Evolutionary conservation across 2,888 invertebrate genomes (phyloP).

Genomic region (Gibbula magus): DNA sequence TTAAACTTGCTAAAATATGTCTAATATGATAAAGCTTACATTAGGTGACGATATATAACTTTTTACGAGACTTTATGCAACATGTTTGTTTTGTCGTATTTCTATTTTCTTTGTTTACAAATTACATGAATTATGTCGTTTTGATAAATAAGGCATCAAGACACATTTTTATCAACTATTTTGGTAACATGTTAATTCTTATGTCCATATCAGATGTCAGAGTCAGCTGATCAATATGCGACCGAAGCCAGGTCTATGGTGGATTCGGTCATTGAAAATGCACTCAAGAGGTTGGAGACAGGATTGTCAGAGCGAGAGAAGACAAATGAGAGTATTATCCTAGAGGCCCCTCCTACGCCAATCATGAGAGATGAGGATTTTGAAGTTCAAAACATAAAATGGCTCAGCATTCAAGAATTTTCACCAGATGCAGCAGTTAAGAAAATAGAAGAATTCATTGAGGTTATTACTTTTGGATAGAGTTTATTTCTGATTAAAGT

Average conservation of each 20-base stretch:
- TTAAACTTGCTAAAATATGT: too few species aligned
- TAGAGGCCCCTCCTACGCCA: slow-evolving; percentile 51
- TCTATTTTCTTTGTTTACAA: too few species aligned
- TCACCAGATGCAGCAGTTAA: slow-evolving; percentile 63
- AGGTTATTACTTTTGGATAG: too few species aligned
- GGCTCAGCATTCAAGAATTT: slow-evolving; percentile 72
- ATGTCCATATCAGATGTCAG: slow-evolving; percentile 17
- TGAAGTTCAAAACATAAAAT: slow-evolving; percentile 70
- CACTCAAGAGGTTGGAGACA: slow-evolving; percentile 66
- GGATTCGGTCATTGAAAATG: slow-evolving; percentile 67
- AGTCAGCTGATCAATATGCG: slow-evolving; percentile 51
- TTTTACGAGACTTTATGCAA: too few species aligned
- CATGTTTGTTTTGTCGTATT: too few species aligned
- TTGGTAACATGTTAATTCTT: too few species aligned
- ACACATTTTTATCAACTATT: too few species aligned
- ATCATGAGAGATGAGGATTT: slow-evolving; percentile 62
- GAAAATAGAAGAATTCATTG: slow-evolving; percentile 73
- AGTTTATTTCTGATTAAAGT: background rate
- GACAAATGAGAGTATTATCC: slow-evolving; percentile 64
- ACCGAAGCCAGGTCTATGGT: slow-evolving; percentile 66
- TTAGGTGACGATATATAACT: too few species aligned
- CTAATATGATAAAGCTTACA: too few species aligned
- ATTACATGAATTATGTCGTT: too few species aligned
- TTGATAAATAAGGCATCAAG: too few species aligned
- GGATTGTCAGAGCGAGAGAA: slow-evolving; percentile 64